Percentiles rank a stretch among this genome's conserved stretches.
phyloP scores from a whole-genome alignment of 2,797 vertebrate species.

The Alca torda region DNA sequence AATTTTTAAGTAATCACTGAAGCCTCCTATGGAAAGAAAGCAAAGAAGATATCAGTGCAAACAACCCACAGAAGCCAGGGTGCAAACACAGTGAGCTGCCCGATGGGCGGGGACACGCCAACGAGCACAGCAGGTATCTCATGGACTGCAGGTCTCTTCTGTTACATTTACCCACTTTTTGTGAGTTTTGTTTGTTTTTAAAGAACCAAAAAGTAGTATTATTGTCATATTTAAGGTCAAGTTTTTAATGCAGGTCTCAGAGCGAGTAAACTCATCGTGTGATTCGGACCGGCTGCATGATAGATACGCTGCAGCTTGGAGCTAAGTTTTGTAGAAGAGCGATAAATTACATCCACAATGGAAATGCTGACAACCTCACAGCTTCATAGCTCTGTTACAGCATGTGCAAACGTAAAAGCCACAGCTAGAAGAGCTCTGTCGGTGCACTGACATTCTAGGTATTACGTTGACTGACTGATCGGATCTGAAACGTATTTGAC shows the following conservation, averaged over 20 bases:
- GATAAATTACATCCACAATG: not conserved
- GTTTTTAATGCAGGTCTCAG: not conserved
- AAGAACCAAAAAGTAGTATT: not conserved
- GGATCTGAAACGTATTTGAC: not conserved
- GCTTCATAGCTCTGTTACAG: not conserved
- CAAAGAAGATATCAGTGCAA: not conserved
- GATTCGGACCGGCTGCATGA: not conserved
- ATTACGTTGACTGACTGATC: not conserved
- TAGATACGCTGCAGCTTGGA: not conserved
- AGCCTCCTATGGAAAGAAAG: not conserved
- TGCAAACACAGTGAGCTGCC: not conserved
- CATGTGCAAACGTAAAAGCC: not conserved
- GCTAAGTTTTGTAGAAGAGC: not conserved
- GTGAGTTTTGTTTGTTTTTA: not conserved
- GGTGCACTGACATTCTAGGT: not conserved
- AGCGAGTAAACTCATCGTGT: not conserved
- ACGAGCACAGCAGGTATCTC: not conserved
- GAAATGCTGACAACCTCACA: not conserved
- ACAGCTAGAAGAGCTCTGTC: not conserved
- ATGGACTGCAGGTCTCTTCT: not conserved
- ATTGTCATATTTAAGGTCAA: not conserved
- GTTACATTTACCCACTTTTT: not conserved
- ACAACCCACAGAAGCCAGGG: not conserved
- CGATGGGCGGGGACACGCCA: not conserved
- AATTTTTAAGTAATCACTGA: not conserved